A percentile compares a stretch with the other conserved stretches of the same genome.
phyloP scores from a whole-genome alignment of 1,140 invertebrate species.

The Hylaeus volcanicus region DNA sequence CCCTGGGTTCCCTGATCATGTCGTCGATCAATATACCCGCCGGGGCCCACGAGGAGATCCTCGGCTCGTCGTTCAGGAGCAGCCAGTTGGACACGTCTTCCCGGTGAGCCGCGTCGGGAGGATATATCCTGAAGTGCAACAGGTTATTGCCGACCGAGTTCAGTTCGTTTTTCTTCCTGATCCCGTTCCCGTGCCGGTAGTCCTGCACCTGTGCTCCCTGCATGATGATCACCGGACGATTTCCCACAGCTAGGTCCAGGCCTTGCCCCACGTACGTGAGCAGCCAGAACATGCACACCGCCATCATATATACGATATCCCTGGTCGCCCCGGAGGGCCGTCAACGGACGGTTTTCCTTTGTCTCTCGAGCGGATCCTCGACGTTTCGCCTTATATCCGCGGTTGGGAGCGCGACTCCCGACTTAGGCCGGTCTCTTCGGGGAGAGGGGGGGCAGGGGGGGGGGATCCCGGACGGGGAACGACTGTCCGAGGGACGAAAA shows the following conservation, averaged over 20 bases:
- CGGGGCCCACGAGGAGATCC: slow-evolving; percentile 53
- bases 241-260: slow-evolving; percentile 68
- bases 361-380: not conserved
- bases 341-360: not conserved
- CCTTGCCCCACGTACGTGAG: slow-evolving; percentile 72
- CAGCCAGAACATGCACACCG: slow-evolving; percentile 70
- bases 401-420: slow-evolving; percentile 54
- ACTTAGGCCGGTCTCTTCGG: slow-evolving; percentile 61
- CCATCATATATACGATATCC: slow-evolving; percentile 62
- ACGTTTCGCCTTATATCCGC: slow-evolving; percentile 1
- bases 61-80: slow-evolving; percentile 52
- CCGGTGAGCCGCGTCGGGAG: slow-evolving; percentile 46
- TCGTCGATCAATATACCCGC: slow-evolving; percentile 58
- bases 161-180: slow-evolving; percentile 61
- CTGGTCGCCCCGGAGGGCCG: not conserved
- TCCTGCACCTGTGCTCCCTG: slow-evolving; percentile 53
- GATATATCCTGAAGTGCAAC: slow-evolving; percentile 60
- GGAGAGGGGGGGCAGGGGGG: not conserved
- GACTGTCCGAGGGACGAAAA: slow-evolving; percentile 14
- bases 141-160: slow-evolving; percentile 58
- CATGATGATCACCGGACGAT: slow-evolving; percentile 66
- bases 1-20: slow-evolving; percentile 56
- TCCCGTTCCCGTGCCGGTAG: slow-evolving; percentile 52
- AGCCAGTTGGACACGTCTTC: slow-evolving; percentile 61
- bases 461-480: not conserved